phyloP scores from a whole-genome alignment of 1,140 invertebrate species.

The Lordiphosa mommai region DNA sequence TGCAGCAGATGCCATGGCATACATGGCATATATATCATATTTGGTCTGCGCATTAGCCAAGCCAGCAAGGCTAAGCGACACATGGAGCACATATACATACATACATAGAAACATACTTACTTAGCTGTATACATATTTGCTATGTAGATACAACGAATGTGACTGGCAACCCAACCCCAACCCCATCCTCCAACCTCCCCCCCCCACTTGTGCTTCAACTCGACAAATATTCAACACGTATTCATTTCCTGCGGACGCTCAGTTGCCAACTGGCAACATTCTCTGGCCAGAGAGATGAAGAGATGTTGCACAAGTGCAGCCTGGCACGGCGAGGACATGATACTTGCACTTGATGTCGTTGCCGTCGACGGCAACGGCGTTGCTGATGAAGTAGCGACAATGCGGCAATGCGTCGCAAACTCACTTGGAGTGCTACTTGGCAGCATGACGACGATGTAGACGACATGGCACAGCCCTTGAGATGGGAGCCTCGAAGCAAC shows the following conservation, averaged over 20 bases:
- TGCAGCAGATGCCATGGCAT: constrained; percentile 49
- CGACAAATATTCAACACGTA: constrained; percentile 77
- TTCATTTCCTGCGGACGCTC: constrained; percentile 73
- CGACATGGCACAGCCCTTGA: constrained; percentile 1
- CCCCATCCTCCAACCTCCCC: constrained; percentile 22
- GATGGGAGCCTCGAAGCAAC: neutral
- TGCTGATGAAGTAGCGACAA: constrained; percentile 76
- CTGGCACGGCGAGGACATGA: constrained; percentile 45
- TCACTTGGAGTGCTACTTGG: constrained; percentile 74
- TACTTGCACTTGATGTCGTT: constrained; percentile 68
- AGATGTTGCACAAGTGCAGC: constrained; percentile 64
- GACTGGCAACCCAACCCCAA: constrained; percentile 29
- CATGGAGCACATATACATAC: constrained; percentile 36
- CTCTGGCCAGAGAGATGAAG: constrained; percentile 22
- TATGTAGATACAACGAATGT: constrained; percentile 33
- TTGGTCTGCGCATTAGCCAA: constrained; percentile 70
- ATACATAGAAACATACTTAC: constrained; percentile 6
- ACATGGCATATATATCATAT: constrained; percentile 67
- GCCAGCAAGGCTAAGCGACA: constrained; percentile 66
- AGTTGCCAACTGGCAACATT: constrained; percentile 74
- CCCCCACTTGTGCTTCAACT: constrained; percentile 72
- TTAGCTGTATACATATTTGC: constrained; percentile 35
- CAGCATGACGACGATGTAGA: constrained; percentile 27
- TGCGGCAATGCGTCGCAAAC: constrained; percentile 76
- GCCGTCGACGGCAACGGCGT: constrained; percentile 12